Evolutionary conservation across 2,888 invertebrate genomes (phyloP), one percentile per base, ranked within the genome.

Genomic region (Xanthostigma xanthostigma): DNA sequence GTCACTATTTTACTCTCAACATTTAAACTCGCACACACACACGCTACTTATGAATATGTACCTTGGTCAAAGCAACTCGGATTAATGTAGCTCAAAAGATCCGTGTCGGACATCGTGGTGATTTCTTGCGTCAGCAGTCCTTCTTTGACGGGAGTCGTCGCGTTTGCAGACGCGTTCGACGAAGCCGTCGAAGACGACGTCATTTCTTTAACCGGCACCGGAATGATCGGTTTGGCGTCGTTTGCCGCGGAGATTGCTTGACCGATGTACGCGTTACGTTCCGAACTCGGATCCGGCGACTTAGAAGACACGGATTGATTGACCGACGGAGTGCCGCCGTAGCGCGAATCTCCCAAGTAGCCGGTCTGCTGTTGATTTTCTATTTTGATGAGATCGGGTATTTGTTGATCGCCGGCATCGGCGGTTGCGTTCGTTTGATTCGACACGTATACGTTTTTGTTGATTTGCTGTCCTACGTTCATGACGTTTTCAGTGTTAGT

Each of bases 11-110:
- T 27, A 27, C 27, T 27, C 27, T 27, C 27, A 27, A 27, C 27
- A 27, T 27, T 27, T 27, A 27, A 27, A 27, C 6, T 27, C 27
- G 6, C 27, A 27, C 27, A 27, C 27, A 27, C 27, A 27, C 27
- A 27, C 27, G 27, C 27, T 27, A 27, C 27, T 27, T 27, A 27
- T 27, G 49, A 36, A 34, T 46, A 53, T 34, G 50, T 73, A 82
- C 81, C 78, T 74, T 81, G 84, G 69, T 89, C 90, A 66, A 91
- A 90, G 65, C 87, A 86, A 72, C 83, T 85, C 45, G 90, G 86
- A 72, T 90, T 89, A 57, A 91, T 90, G 68, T 88, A 87, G 64
- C 84, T 88, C 57, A 91, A 77, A 57, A 91, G 74, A 69, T 91
- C 90, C 66, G 84, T 84, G 65, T 90, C 90, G 53, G 86, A 86